phyloP scores from a whole-genome alignment of 2,113 vertebrate genomes.

The Pangasianodon hypophthalmus region DNA sequence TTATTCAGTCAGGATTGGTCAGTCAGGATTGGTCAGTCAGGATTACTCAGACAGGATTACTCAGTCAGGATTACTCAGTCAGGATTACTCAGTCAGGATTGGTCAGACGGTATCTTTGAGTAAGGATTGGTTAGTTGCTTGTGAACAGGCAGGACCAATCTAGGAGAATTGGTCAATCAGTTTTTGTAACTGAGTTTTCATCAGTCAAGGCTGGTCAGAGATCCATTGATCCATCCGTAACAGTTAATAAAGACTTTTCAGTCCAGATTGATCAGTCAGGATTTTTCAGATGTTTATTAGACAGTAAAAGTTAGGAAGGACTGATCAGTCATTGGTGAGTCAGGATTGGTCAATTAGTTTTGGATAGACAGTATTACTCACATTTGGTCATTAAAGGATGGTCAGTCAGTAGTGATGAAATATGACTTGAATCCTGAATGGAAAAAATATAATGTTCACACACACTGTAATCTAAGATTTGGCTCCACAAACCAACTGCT shows the following conservation, averaged over 20 bases:
- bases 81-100: not conserved
- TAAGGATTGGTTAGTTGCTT: not conserved
- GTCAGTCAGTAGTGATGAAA: not conserved
- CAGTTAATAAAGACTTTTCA: not conserved
- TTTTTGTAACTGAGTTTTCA: no score
- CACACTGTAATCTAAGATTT: not conserved
- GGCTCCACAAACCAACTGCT: not conserved
- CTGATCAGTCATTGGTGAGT: not conserved
- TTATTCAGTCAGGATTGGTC: no score
- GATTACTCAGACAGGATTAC: not conserved
- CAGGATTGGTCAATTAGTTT: not conserved
- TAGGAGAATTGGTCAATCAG: not conserved
- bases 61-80: no score
- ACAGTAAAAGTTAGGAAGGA: not conserved
- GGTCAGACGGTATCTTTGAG: not conserved
- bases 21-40: no score
- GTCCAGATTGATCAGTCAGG: not conserved
- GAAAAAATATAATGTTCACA: not conserved
- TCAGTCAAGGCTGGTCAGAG: no score
- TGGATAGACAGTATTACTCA: not conserved
- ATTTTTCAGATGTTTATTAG: not conserved
- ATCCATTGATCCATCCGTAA: not conserved
- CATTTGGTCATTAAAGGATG: not conserved
- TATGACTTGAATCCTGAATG: not conserved
- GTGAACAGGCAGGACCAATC: no score